A percentile compares a stretch with the other conserved stretches of the same genome.
Conservation (phyloP, 2,797 vertebrate species). For the Champsocephalus gunnari region DNA sequence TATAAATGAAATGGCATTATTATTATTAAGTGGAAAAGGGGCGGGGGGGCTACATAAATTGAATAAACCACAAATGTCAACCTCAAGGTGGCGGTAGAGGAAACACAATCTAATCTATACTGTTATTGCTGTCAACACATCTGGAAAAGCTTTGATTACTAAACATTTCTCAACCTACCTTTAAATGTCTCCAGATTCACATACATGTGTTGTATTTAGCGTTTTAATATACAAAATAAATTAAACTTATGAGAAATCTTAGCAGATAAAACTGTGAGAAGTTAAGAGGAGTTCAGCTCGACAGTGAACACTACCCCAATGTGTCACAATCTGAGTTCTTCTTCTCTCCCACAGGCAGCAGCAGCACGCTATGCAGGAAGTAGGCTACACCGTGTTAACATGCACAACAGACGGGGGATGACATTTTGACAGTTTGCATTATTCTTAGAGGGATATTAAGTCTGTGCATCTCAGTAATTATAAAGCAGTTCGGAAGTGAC, state of each 20-base stretch:
- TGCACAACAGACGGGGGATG: slow-evolving; percentile 36
- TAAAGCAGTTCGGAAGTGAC: slow-evolving; percentile 77
- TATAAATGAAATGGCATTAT: too few relatives aligned
- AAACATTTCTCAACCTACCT: too few relatives aligned
- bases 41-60: too few relatives aligned
- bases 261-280: slow-evolving; percentile 61
- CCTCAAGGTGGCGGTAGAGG: too few relatives aligned
- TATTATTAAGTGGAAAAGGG: too few relatives aligned
- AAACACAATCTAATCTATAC: too few relatives aligned
- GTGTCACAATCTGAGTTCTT: slow-evolving; percentile 75
- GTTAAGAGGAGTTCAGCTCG: slow-evolving; percentile 40
- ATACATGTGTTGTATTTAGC: not conserved
- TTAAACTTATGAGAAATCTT: slow-evolving; percentile 49
- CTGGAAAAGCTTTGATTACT: too few relatives aligned
- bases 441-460: slow-evolving; percentile 78
- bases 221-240: slow-evolving; percentile 34
- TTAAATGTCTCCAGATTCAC: too few relatives aligned
- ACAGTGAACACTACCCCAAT: slow-evolving; percentile 75
- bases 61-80: too few relatives aligned
- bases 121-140: too few relatives aligned
- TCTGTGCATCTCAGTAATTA: slow-evolving; percentile 81
- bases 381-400: slow-evolving; percentile 76
- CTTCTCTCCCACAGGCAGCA: slow-evolving; percentile 61
- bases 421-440: slow-evolving; percentile 49
- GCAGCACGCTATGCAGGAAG: slow-evolving; percentile 76